Percentiles rank a stretch among this genome's conserved stretches.
These are phyloP conservation scores for Megaceryle torquata DNA, from an alignment of 2,113 vertebrate species.

Conservation along the genomic window DNA sequence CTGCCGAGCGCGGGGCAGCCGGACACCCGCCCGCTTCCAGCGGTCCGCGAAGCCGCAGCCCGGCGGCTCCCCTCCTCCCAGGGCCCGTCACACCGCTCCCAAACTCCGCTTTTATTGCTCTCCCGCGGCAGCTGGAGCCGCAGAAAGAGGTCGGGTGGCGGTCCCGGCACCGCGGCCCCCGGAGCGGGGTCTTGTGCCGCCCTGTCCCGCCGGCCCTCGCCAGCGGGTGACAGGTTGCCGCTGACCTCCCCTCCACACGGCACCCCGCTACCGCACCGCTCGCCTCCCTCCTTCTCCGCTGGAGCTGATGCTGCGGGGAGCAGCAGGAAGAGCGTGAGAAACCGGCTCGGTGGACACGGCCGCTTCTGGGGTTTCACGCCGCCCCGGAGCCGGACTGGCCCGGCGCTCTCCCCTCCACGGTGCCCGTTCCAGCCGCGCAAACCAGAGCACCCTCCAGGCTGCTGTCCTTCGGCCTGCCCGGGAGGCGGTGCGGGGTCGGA, in stretches of 20 bases:
- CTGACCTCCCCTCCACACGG: background rate
- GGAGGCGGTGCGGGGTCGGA: too few relatives aligned
- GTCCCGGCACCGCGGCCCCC: too few relatives aligned
- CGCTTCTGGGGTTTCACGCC: background rate
- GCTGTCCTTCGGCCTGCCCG: background rate
- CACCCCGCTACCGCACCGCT: background rate
- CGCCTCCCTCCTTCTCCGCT: background rate
- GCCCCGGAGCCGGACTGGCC: too few relatives aligned
- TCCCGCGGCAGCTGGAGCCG: background rate
- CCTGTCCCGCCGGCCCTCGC: background rate
- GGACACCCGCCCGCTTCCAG: background rate
- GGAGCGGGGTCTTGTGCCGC: background rate
- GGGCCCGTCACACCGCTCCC: background rate
- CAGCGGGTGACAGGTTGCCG: background rate
- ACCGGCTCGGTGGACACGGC: background rate
- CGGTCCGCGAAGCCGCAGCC: background rate
- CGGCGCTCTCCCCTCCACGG: background rate
- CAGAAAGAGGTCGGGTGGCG: background rate
- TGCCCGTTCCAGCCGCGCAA: rapidly evolving
- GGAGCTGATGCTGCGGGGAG: background rate
- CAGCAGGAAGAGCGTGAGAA: background rate
- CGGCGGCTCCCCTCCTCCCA: background rate
- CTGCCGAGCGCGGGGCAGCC: too few relatives aligned
- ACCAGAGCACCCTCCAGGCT: background rate
- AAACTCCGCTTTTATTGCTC: rapidly evolving